Evolutionary conservation across 2,113 vertebrate genomes (phyloP).

Genomic region (Dinomys branickii): DNA sequence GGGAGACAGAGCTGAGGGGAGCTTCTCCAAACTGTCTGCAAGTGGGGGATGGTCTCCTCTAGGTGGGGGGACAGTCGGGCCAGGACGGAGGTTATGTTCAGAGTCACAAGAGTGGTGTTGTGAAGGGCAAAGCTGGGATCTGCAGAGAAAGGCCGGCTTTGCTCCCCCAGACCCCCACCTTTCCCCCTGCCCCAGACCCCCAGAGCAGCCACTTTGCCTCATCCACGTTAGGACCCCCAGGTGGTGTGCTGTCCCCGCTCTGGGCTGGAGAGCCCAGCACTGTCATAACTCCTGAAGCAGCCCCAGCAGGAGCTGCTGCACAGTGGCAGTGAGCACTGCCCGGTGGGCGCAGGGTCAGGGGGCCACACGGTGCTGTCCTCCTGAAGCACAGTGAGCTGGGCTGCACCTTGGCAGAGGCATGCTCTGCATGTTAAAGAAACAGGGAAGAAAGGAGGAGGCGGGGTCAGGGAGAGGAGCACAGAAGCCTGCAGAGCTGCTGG

Average conservation of each 20-base stretch:
- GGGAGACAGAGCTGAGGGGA: background rate
- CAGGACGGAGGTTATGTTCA: background rate
- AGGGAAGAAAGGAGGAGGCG: background rate
- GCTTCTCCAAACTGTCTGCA: accelerated
- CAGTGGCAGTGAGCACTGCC: background rate
- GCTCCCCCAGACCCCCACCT: background rate
- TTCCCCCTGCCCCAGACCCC: background rate
- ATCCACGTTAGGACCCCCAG: background rate
- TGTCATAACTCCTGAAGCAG: background rate
- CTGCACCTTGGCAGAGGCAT: background rate
- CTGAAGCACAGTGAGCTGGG: accelerated
- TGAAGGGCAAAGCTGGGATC: background rate
- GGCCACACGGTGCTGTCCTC: accelerated
- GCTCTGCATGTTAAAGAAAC: background rate
- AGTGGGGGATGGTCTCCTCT: too few species aligned
- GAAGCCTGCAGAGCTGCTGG: background rate
- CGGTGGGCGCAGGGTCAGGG: background rate
- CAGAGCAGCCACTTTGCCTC: background rate
- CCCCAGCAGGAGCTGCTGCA: background rate
- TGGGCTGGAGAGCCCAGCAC: background rate
- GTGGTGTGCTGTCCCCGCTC: accelerated
- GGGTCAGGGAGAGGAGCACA: background rate
- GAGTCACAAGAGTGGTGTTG: background rate
- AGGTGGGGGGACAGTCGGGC: background rate
- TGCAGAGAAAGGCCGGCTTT: background rate